These are phyloP conservation scores for Drosophila erecta DNA, from an alignment of 1,140 invertebrate species.

Conservation along the genomic window DNA sequence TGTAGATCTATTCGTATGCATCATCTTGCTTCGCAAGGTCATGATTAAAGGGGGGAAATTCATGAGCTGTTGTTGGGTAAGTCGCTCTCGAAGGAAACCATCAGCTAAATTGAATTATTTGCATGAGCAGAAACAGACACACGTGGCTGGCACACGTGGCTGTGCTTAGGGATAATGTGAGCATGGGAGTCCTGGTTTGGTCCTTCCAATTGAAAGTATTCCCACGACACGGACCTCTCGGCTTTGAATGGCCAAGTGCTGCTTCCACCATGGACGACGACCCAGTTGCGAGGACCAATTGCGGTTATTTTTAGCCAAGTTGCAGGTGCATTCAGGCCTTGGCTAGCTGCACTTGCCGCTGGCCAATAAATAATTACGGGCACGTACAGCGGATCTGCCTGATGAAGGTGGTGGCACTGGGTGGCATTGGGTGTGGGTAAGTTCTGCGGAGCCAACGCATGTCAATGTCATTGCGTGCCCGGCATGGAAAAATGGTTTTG, in stretches of 20 bases:
- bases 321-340: constrained; percentile 31
- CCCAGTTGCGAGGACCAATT: constrained; percentile 38
- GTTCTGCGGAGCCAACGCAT: constrained; percentile 5
- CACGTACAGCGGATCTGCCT: constrained; percentile 32
- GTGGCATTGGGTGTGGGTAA: no score
- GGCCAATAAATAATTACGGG: constrained; percentile 47
- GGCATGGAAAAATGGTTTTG: constrained; percentile 12
- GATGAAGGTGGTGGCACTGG: neutral
- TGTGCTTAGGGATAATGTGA: constrained; percentile 15
- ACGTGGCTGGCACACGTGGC: constrained; percentile 46
- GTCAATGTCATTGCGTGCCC: constrained; percentile 50
- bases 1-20: constrained; percentile 6
- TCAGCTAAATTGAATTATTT: constrained; percentile 23
- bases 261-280: constrained; percentile 26
- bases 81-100: constrained; percentile 8
- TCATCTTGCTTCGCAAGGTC: constrained; percentile 29
- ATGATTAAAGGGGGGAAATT: constrained; percentile 2
- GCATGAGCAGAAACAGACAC: constrained; percentile 12
- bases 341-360: constrained; percentile 24
- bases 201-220: constrained; percentile 18
- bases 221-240: constrained; percentile 7
- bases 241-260: constrained; percentile 3
- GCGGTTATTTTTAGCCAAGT: constrained; percentile 33
- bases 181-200: neutral
- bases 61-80: constrained; percentile 4